phyloP scores from a whole-genome alignment of 2,888 invertebrate genomes.

The Phytoseiulus persimilis region DNA sequence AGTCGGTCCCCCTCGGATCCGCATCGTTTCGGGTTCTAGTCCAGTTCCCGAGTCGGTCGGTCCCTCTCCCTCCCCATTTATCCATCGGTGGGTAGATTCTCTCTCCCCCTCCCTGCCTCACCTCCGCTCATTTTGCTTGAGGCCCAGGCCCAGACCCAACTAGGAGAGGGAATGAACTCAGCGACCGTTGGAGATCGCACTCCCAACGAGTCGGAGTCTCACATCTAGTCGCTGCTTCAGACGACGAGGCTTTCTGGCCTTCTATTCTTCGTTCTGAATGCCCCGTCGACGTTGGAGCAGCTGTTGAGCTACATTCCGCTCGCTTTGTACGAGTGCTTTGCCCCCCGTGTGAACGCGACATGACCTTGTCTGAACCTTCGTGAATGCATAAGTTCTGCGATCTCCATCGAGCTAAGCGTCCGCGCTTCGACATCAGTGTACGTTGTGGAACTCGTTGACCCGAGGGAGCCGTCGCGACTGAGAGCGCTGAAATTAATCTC shows the following conservation, averaged over 20 bases:
- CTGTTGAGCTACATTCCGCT: slow-evolving; percentile 11
- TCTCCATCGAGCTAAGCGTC: slow-evolving; percentile 32
- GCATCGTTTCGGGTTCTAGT: background rate
- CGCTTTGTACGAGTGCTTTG: background rate
- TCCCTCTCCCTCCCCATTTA: background rate
- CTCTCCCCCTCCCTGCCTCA: background rate
- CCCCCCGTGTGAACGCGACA: background rate
- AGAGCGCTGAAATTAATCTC: background rate
- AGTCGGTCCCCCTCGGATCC: background rate
- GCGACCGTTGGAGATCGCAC: background rate
- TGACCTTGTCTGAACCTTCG: background rate
- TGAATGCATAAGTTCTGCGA: slow-evolving; percentile 34
- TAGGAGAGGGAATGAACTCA: slow-evolving; percentile 5
- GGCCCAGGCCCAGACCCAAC: background rate
- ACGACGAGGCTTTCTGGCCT: slow-evolving; percentile 22
- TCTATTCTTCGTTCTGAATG: background rate
- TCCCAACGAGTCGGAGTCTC: background rate
- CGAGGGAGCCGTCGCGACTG: background rate
- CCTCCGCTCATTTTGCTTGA: background rate
- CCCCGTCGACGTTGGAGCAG: background rate
- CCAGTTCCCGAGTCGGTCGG: background rate
- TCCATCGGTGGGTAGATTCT: background rate
- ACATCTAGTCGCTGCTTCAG: background rate
- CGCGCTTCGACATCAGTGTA: slow-evolving; percentile 18
- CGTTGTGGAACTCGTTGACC: background rate